Conservation (phyloP, 2,113 vertebrate species). For the Mus spicilegus region DNA sequence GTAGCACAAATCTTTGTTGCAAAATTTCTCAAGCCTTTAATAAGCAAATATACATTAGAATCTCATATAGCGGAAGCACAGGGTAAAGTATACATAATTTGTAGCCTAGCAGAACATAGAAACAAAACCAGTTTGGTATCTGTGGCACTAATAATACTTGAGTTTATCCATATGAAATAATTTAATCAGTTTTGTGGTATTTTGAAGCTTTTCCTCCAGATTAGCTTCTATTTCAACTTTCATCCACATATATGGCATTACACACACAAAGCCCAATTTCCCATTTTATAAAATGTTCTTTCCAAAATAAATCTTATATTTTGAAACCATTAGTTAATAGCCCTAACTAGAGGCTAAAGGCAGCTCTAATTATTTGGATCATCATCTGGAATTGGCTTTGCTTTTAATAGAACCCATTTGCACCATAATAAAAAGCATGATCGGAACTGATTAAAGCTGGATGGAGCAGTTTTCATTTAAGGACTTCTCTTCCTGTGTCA, state of each 20-base stretch:
- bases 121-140: slow-evolving; percentile 10
- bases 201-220: not conserved
- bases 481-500: slow-evolving; percentile 82
- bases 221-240: slow-evolving; percentile 50
- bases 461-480: slow-evolving; percentile 81
- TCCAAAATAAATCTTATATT: slow-evolving; percentile 77
- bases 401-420: slow-evolving; percentile 83
- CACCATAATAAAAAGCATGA: slow-evolving; percentile 82
- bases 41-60: not conserved
- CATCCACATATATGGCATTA: slow-evolving; percentile 50
- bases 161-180: slow-evolving; percentile 31
- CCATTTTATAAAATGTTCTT: slow-evolving; percentile 65
- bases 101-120: not conserved
- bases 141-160: slow-evolving; percentile 23
- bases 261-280: slow-evolving; percentile 65
- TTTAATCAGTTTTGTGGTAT: not conserved
- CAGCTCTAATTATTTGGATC: slow-evolving; percentile 80
- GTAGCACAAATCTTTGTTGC: not conserved
- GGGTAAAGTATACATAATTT: not conserved
- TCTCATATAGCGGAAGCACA: not conserved
- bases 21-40: slow-evolving; percentile 41
- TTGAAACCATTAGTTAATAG: slow-evolving; percentile 80
- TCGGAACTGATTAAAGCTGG: slow-evolving; percentile 81
- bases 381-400: slow-evolving; percentile 78
- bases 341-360: slow-evolving; percentile 77